A percentile compares a stretch with the other conserved stretches of the same genome.
Evolutionary conservation across 2,113 vertebrate species (phyloP).

Genomic region (Sturnira hondurensis): DNA sequence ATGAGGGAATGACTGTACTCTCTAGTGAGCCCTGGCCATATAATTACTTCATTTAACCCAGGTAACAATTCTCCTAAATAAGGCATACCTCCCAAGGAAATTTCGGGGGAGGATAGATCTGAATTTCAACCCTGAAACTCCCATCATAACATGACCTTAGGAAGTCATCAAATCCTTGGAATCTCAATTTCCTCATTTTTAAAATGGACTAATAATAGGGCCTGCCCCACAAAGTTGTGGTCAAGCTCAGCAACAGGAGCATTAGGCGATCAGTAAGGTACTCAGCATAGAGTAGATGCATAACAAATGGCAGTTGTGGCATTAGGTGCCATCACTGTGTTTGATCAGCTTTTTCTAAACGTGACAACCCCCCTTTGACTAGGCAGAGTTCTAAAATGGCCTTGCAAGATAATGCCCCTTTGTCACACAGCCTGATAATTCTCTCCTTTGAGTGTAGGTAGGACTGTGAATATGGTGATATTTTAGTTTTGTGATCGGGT

Average conservation of each 20-base stretch:
- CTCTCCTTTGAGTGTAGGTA: background rate
- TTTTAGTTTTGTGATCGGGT: background rate
- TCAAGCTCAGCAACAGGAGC: too few relatives aligned
- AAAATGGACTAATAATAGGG: background rate
- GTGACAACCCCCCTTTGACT: background rate
- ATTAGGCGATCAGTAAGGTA: background rate
- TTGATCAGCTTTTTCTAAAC: background rate
- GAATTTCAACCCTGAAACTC: background rate
- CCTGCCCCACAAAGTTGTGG: background rate
- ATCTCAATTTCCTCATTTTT: background rate
- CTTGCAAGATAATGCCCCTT: accelerated
- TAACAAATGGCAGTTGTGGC: background rate
- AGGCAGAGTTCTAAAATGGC: background rate
- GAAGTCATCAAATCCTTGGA: background rate
- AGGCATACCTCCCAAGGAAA: background rate
- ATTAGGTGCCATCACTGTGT: too few relatives aligned
- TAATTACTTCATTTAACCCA: too few relatives aligned
- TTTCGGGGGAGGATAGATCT: too few relatives aligned
- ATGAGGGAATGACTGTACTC: background rate
- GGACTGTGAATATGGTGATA: too few relatives aligned
- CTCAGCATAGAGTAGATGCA: background rate
- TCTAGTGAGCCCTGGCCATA: background rate
- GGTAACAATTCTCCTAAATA: background rate
- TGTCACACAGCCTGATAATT: background rate
- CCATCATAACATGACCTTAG: background rate